Evolutionary conservation across 1,140 invertebrate species (phyloP).

Genomic region (Maniola jurtina): DNA sequence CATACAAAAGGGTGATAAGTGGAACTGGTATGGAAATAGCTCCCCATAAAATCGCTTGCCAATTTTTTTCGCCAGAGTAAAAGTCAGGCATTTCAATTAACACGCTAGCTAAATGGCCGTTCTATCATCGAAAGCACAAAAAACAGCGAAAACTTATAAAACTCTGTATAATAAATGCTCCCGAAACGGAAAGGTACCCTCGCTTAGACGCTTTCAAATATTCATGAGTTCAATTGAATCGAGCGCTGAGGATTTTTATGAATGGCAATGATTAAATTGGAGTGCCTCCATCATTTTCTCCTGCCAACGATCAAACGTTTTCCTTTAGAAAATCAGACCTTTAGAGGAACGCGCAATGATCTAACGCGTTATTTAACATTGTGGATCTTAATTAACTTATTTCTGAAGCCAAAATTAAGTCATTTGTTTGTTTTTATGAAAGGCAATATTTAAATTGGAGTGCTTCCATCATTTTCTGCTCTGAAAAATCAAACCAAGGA

Average conservation of each 20-base stretch:
- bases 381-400: background rate
- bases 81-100: background rate
- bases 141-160: constrained; percentile 11
- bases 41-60: background rate
- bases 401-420: background rate
- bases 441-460: constrained; percentile 27
- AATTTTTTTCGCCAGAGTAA: background rate
- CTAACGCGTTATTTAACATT: background rate
- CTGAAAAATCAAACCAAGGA: background rate
- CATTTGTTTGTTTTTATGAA: constrained; percentile 18
- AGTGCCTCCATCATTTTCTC: constrained; percentile 19
- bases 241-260: constrained; percentile 28
- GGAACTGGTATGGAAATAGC: no score
- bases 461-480: constrained; percentile 15
- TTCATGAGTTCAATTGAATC: constrained; percentile 32
- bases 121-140: background rate
- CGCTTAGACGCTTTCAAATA: constrained; percentile 27
- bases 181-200: constrained; percentile 22
- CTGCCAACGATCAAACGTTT: constrained; percentile 12
- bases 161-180: constrained; percentile 19
- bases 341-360: background rate
- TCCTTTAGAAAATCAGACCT: constrained; percentile 1
- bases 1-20: no score
- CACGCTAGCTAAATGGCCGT: constrained; percentile 1
- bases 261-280: constrained; percentile 29